Conservation (phyloP, 92 coral and sea anemone genomes). For the Epizoanthus illoricatus region DNA sequence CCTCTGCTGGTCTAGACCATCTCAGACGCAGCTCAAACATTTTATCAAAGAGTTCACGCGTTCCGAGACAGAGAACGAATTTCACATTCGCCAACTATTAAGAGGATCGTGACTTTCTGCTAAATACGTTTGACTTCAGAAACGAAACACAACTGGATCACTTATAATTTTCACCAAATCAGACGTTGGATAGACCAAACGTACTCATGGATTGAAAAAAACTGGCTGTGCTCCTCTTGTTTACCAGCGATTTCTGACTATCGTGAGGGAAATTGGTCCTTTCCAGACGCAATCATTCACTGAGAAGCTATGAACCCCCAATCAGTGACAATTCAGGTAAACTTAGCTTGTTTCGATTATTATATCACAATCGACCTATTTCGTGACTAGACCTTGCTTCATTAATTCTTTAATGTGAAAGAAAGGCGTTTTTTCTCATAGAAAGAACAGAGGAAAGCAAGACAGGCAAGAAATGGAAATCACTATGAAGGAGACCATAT, state of each 20-base stretch:
- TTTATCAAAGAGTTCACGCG: slow-evolving; percentile 49
- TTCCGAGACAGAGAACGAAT: slow-evolving; percentile 30
- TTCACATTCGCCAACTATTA: background rate
- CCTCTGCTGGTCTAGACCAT: slow-evolving; percentile 37
- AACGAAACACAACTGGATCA: background rate
- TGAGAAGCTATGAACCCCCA: background rate
- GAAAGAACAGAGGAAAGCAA: slow-evolving; percentile 34
- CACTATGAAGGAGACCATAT: slow-evolving; percentile 1
- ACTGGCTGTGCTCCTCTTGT: background rate
- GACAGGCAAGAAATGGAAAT: slow-evolving; percentile 22
- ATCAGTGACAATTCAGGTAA: background rate
- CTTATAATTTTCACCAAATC: background rate
- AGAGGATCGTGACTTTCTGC: background rate
- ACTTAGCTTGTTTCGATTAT: background rate
- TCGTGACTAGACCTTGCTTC: slow-evolving; percentile 70
- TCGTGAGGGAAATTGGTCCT: background rate
- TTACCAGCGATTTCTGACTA: background rate
- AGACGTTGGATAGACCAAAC: background rate
- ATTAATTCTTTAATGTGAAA: slow-evolving; percentile 69
- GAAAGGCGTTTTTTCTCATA: slow-evolving; percentile 39
- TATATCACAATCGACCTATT: slow-evolving; percentile 35
- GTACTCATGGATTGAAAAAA: slow-evolving; percentile 5
- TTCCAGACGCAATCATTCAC: background rate
- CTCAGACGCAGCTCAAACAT: slow-evolving; percentile 38
- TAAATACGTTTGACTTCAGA: too few species aligned